Conservation (phyloP, 2,797 vertebrate species). For the Phalloptychus januarius region DNA sequence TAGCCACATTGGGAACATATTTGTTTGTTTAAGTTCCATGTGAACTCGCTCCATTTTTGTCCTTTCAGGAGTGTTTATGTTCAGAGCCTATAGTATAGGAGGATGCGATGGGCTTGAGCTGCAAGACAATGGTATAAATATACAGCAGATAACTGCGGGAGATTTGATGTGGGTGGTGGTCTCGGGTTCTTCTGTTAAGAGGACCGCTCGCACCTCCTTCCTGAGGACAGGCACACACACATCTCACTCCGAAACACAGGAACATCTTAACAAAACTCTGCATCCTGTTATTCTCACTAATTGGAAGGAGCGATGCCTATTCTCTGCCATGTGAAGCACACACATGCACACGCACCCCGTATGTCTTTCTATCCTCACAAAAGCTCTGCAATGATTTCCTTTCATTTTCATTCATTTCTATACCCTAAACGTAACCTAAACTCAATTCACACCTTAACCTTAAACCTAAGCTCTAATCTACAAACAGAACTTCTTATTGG, state of each 20-base stretch:
- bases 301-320: conserved; percentile 46
- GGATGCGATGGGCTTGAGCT: conserved; percentile 23
- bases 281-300: conserved; percentile 77
- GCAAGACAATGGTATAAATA: conserved; percentile 44
- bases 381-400: not conserved
- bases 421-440: not conserved
- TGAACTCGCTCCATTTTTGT: conserved; percentile 31
- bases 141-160: conserved; percentile 31
- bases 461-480: not conserved
- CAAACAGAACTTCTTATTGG: not conserved
- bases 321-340: conserved; percentile 31
- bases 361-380: not conserved
- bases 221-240: conserved; percentile 47
- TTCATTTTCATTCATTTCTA: not conserved
- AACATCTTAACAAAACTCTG: conserved; percentile 70
- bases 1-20: conserved; percentile 36
- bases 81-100: conserved; percentile 35
- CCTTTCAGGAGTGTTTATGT: conserved; percentile 53
- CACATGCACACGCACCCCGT: conserved; percentile 2
- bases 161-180: conserved; percentile 35
- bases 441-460: no score
- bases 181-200: conserved; percentile 40
- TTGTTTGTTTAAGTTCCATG: conserved; percentile 43
- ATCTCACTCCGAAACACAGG: conserved; percentile 61
- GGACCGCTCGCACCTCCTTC: conserved; percentile 68